These are phyloP conservation scores for Ormia ochracea DNA, from an alignment of 2,888 invertebrate species.

Conservation along the genomic window DNA sequence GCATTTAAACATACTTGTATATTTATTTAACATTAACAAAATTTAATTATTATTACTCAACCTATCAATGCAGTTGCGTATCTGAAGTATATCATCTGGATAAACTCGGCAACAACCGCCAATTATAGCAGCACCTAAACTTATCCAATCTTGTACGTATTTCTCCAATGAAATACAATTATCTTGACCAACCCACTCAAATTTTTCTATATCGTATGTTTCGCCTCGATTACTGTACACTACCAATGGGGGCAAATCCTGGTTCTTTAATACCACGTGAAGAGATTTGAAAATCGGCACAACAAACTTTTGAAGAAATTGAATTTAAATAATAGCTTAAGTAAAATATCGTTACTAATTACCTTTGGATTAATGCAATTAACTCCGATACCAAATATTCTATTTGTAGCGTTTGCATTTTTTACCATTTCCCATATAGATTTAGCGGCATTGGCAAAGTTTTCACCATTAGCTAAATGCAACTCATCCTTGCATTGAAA, in stretches of 20 bases:
- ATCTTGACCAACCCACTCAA: constrained; percentile 82
- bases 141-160: constrained; percentile 87
- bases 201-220: constrained; percentile 69
- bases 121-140: constrained; percentile 86
- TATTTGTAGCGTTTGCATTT: constrained; percentile 79
- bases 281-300: constrained; percentile 80
- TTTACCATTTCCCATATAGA: constrained; percentile 80
- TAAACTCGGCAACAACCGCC: constrained; percentile 95
- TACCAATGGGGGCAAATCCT: constrained; percentile 85
- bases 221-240: constrained; percentile 94
- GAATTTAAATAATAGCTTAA: background rate
- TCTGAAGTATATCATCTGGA: constrained; percentile 86
- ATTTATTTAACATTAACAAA: constrained; percentile 27
- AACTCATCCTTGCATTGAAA: constrained; percentile 84
- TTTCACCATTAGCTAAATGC: constrained; percentile 86
- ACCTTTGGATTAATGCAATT: constrained; percentile 87
- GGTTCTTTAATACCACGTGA: constrained; percentile 70
- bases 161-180: constrained; percentile 83
- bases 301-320: constrained; percentile 76
- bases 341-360: background rate
- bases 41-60: constrained; percentile 60
- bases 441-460: constrained; percentile 84
- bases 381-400: constrained; percentile 89
- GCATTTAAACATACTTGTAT: background rate
- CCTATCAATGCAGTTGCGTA: constrained; percentile 78